These are phyloP conservation scores for Eufriesea mexicana DNA, from an alignment of 1,140 invertebrate genomes.

Conservation along the genomic window DNA sequence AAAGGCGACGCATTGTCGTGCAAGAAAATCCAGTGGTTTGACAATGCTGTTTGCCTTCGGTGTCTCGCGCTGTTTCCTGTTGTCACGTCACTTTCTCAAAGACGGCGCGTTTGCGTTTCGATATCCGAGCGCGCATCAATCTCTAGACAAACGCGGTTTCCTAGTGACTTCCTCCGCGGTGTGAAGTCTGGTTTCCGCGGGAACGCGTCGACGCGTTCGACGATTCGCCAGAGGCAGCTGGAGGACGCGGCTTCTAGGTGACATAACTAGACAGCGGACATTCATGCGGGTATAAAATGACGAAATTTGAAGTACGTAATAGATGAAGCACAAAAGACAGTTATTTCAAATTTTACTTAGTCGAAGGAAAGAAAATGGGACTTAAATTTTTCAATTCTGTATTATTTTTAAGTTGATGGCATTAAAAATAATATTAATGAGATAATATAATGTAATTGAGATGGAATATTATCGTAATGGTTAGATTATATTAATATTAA, in stretches of 20 bases:
- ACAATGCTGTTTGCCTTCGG: neutral
- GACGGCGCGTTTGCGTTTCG: conserved; percentile 19
- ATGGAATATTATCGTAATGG: too few species aligned
- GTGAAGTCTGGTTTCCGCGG: neutral
- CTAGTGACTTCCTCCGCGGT: neutral
- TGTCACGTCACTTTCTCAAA: neutral
- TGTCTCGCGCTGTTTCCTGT: neutral
- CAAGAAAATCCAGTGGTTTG: neutral
- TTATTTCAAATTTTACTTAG: too few species aligned
- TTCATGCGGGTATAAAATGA: too few species aligned
- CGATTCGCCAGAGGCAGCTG: neutral
- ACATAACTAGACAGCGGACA: neutral
- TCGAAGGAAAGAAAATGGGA: too few species aligned
- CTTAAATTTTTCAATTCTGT: too few species aligned
- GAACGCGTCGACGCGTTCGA: conserved; percentile 8
- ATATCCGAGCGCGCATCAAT: neutral
- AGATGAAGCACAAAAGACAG: too few species aligned
- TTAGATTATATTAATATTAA: too few species aligned
- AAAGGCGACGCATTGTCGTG: neutral
- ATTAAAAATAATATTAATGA: too few species aligned
- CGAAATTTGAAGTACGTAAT: too few species aligned
- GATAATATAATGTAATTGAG: too few species aligned
- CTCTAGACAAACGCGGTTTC: conserved; percentile 10
- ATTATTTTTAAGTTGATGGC: too few species aligned
- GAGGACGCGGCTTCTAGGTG: neutral